A percentile compares a stretch with the other conserved stretches of the same genome.
Conservation (phyloP, 2,797 vertebrate genomes). For the Phalloptychus januarius region DNA sequence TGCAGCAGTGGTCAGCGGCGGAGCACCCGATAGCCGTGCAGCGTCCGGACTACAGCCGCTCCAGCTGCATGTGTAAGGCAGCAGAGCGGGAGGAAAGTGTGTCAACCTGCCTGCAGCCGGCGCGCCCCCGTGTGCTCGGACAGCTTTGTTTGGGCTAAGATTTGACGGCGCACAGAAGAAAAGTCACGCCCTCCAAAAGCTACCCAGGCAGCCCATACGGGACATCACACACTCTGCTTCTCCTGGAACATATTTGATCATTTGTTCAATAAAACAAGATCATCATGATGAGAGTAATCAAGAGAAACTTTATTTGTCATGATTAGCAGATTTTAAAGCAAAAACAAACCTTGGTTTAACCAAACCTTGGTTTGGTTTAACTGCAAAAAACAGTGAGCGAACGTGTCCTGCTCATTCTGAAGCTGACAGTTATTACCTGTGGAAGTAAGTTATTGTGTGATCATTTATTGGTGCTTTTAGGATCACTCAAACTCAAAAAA, state of each 20-base stretch:
- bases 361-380: too few species aligned
- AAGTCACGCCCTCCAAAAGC: neutral
- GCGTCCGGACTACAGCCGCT: conserved; percentile 33
- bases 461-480: neutral
- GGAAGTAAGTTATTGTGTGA: neutral
- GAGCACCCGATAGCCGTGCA: conserved; percentile 59
- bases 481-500: neutral
- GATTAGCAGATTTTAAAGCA: neutral
- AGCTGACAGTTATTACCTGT: neutral
- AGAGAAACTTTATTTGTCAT: neutral
- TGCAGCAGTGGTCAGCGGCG: conserved; percentile 9
- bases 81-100: conserved; percentile 32
- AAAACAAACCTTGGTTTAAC: neutral
- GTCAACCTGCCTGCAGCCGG: conserved; percentile 48
- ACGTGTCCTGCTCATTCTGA: neutral
- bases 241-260: neutral
- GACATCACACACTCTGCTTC: neutral
- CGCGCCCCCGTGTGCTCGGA: conserved; percentile 29
- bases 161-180: conserved; percentile 21
- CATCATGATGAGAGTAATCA: neutral
- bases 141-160: conserved; percentile 16
- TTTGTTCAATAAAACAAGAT: neutral
- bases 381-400: neutral
- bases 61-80: conserved; percentile 36
- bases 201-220: neutral